Evolutionary conservation across 2,797 vertebrate genomes (phyloP).

Genomic region (Chiroxiphia lanceolata): DNA sequence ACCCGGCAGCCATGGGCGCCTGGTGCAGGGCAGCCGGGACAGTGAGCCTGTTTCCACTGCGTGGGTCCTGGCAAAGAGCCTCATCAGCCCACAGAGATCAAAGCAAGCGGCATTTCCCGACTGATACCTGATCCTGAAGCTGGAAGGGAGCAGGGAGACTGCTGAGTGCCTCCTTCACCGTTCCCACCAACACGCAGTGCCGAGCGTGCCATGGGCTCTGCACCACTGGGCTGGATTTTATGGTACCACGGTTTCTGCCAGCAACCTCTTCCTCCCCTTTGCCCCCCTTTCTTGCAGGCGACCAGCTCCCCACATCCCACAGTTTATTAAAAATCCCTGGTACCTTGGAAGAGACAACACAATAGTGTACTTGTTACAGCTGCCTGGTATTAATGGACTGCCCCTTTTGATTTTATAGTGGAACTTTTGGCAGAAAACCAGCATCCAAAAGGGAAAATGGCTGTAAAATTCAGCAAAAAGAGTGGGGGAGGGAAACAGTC

Average conservation of each 20-base stretch:
- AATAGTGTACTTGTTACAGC: constrained; percentile 65
- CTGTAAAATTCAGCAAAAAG: constrained; percentile 6
- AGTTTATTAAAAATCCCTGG: constrained; percentile 21
- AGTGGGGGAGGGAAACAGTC: not conserved
- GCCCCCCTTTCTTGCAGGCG: not conserved
- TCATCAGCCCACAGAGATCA: constrained; percentile 36
- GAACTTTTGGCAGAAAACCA: constrained; percentile 68
- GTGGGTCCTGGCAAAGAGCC: constrained; percentile 41
- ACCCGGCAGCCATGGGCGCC: not conserved
- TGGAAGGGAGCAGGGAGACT: not conserved
- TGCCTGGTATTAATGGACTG: constrained; percentile 60
- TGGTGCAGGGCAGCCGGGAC: not conserved
- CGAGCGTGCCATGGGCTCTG: accelerated
- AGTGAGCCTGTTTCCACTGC: not conserved
- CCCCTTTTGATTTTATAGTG: constrained; percentile 68
- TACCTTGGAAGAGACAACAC: constrained; percentile 52
- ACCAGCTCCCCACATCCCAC: not conserved
- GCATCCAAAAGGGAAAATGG: constrained; percentile 38
- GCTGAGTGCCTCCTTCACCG: not conserved
- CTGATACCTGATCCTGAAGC: constrained; percentile 37
- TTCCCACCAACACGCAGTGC: not conserved
- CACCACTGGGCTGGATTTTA: not conserved
- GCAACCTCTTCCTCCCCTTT: not conserved
- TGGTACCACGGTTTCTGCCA: not conserved
- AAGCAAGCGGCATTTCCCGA: not conserved